Evolutionary conservation across 2,888 invertebrate genomes (phyloP).

Genomic region (Dusona sp.): DNA sequence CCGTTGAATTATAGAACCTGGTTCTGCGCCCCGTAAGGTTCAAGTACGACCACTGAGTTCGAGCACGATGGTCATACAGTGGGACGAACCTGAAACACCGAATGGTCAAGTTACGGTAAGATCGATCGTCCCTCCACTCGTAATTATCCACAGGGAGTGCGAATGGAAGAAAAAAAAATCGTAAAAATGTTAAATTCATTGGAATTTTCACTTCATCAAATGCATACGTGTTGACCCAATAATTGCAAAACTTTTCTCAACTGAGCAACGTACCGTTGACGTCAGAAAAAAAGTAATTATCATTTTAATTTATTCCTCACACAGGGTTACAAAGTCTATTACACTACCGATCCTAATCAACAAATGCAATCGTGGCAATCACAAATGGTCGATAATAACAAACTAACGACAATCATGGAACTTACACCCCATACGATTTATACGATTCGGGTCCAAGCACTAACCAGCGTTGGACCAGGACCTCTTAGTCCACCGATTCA

Average conservation of each 20-base stretch:
- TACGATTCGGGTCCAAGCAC: conserved; percentile 96
- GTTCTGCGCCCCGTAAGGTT: conserved; percentile 97
- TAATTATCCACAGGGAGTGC: conserved; percentile 8
- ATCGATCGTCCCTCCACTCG: conserved; percentile 32
- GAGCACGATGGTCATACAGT: conserved; percentile 98
- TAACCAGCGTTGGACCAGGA: conserved; percentile 97
- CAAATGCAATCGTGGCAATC: conserved; percentile 96
- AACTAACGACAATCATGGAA: conserved; percentile 96
- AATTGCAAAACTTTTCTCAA: neutral
- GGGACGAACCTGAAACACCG: conserved; percentile 99
- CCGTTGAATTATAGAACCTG: conserved; percentile 91
- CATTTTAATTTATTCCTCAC: neutral
- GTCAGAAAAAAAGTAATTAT: neutral
- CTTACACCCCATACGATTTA: conserved; percentile 96
- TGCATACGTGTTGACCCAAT: neutral
- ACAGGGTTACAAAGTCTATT: conserved; percentile 98
- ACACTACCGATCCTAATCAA: conserved; percentile 95
- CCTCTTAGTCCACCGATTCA: conserved; percentile 98
- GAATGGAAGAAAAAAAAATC: neutral
- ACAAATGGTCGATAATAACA: conserved; percentile 97
- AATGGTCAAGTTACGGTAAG: conserved; percentile 98
- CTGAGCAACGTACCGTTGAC: neutral
- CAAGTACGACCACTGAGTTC: conserved; percentile 97
- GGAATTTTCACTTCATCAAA: neutral
- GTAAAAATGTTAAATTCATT: neutral